Base-by-base conservation (phyloP, 2,113 vertebrate species). In the Mirza zaza region DNA sequence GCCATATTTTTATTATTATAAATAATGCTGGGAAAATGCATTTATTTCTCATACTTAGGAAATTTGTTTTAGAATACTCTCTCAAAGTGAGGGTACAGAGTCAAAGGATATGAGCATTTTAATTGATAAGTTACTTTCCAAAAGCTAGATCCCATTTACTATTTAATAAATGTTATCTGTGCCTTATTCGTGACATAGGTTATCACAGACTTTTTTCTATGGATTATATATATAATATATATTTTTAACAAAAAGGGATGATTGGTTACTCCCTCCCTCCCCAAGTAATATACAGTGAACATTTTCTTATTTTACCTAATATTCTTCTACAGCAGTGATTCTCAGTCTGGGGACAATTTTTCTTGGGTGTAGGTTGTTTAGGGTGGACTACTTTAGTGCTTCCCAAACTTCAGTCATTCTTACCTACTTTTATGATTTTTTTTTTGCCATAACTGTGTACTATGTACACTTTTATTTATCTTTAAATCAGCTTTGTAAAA, bases 91-190 rank as follows among this genome's bases (percentile, higher is more conserved):
- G 75, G 65, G 55, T 67, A 76, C 52, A 59, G 36, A 75, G 25
- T 75, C 48, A 91, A 91, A 91, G 67, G 21, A 34, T 68, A 32
- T 76, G 75, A 91, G 8, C 73, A 87, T 87, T 91, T 90, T 94
- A 94, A 68, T 45, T 75, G 75, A 91, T 70, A 55, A 88, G 68
- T 70, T 87, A 36, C 36, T 93, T 86, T 61, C 75, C n/a, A 81
- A 82, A 86, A 95, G 36, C 75, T 42, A 0, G 52, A 50, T 91
- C 59, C 29, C 39, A 14, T 82, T 87, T 90, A 34, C 48, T 81
- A 7, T 81, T 94, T 87, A 87, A 68, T 87, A 96, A 81, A 36
- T 87, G 57, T 68, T 34, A 36, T 75, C 34, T 87, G 50, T 81
- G 67, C 68, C 91, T 94, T 75, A 61, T 82, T 96, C n/a, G 29